Conservation (phyloP, 2,797 vertebrate genomes). For the Tokudaia tokunoshimensis region DNA sequence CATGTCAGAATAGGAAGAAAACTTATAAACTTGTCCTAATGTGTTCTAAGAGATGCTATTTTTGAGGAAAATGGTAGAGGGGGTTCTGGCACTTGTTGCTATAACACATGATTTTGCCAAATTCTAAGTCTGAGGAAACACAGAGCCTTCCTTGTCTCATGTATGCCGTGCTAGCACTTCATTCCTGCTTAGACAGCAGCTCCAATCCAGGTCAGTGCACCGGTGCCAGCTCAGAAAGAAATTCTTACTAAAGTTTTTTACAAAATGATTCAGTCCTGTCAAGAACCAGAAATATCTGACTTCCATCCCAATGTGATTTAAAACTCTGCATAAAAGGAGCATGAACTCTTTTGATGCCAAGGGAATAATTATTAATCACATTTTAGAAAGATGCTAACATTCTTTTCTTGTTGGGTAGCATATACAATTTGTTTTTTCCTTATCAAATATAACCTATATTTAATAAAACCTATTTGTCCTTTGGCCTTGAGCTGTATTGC, state of each 20-base stretch:
- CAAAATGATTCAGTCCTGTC: conserved; percentile 56
- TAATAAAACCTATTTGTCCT: conserved; percentile 70
- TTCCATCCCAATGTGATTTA: conserved; percentile 43
- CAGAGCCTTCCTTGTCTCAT: not conserved
- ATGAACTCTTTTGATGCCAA: conserved; percentile 22
- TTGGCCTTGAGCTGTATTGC: not conserved
- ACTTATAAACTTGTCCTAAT: not conserved
- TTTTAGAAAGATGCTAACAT: conserved; percentile 56
- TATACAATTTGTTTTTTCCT: conserved; percentile 60
- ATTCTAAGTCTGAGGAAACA: not conserved
- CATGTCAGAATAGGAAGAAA: not conserved
- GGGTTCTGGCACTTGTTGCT: not conserved
- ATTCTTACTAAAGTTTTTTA: conserved; percentile 47
- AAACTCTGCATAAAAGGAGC: conserved; percentile 59
- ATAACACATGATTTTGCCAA: not conserved
- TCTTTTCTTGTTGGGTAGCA: conserved; percentile 19
- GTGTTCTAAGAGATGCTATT: not conserved
- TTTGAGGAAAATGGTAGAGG: not conserved
- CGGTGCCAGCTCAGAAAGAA: not conserved
- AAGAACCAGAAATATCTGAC: conserved; percentile 46
- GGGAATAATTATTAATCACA: conserved; percentile 62
- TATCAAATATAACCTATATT: conserved; percentile 63
- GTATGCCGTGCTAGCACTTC: not conserved
- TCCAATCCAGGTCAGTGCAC: not conserved
- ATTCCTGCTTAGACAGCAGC: not conserved